A percentile compares a stretch with the other conserved stretches of the same genome.
These are phyloP conservation scores for Drosophila helvetica DNA, from an alignment of 2,888 invertebrate genomes.

Conservation along the genomic window DNA sequence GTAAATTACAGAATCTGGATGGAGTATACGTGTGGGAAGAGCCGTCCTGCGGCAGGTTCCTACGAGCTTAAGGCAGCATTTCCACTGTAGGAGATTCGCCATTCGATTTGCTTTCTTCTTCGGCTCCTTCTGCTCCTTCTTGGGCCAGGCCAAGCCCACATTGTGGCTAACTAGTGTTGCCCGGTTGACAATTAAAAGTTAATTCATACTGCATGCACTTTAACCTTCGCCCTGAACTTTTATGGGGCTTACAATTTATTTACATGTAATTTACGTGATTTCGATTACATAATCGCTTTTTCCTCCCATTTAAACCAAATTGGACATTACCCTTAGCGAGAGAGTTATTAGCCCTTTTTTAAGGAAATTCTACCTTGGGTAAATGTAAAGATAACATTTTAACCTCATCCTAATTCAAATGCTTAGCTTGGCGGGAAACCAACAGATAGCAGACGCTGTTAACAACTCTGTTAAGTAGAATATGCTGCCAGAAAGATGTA, in stretches of 20 bases:
- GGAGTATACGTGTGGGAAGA: not conserved
- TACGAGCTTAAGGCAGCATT: too few species aligned
- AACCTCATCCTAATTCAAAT: not conserved
- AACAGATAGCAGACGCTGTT: not conserved
- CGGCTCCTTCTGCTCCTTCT: not conserved
- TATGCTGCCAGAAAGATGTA: not conserved
- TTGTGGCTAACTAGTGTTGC: conserved; percentile 33
- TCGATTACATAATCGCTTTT: conserved; percentile 30
- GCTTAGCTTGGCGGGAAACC: not conserved
- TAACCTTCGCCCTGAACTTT: conserved; percentile 75
- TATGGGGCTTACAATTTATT: conserved; percentile 48
- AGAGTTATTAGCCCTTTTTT: conserved; percentile 10
- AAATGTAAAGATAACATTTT: not conserved
- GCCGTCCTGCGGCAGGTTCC: not conserved
- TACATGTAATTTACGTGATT: conserved; percentile 55
- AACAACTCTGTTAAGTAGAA: not conserved
- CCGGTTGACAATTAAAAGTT: conserved; percentile 58
- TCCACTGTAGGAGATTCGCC: not conserved
- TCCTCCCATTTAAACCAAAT: conserved; percentile 12
- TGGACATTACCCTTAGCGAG: conserved; percentile 16
- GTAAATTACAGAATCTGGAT: not conserved
- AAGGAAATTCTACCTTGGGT: not conserved
- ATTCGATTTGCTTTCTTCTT: not conserved
- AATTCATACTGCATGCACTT: conserved; percentile 70
- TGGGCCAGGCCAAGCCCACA: conserved; percentile 1